Evolutionary conservation across 2,113 vertebrate species (phyloP).

Genomic region (Dissostichus mawsoni): DNA sequence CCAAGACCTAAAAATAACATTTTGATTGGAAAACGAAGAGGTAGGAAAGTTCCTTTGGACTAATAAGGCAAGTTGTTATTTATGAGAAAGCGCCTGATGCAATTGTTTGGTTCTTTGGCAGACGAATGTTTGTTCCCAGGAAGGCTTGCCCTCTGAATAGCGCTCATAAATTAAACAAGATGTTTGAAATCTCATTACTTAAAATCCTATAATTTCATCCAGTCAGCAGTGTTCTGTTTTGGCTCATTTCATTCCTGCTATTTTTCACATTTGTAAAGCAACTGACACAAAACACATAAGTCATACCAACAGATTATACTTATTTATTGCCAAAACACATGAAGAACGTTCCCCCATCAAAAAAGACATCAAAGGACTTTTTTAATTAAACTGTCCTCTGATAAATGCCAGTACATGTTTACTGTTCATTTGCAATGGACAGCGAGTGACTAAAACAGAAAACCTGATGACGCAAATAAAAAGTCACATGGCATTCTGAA

Average conservation of each 20-base stretch:
- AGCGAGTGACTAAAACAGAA: constrained; percentile 5
- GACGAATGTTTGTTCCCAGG: constrained; percentile 19
- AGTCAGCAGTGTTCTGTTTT: neutral
- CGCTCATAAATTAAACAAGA: constrained; percentile 15
- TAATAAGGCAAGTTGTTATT: constrained; percentile 44
- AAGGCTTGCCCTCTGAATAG: neutral
- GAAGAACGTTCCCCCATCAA: constrained; percentile 1
- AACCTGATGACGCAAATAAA: neutral
- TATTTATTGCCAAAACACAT: constrained; percentile 66
- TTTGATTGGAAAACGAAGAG: constrained; percentile 63
- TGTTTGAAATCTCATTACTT: constrained; percentile 37
- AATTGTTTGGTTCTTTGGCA: constrained; percentile 50
- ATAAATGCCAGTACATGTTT: constrained; percentile 54
- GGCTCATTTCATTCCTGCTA: neutral
- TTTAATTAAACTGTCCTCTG: constrained; percentile 14
- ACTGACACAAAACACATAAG: constrained; percentile 21
- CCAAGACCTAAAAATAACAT: constrained; percentile 70
- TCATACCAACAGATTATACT: constrained; percentile 43
- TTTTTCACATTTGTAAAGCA: neutral
- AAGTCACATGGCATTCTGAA: neutral
- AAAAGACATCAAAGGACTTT: constrained; percentile 32
- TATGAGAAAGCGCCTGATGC: constrained; percentile 35
- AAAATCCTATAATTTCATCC: constrained; percentile 16
- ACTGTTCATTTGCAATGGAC: constrained; percentile 38
- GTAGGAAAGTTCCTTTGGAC: constrained; percentile 40